Evolutionary conservation across 2,797 vertebrate genomes (phyloP).

Genomic region (Urophycis tenuis): DNA sequence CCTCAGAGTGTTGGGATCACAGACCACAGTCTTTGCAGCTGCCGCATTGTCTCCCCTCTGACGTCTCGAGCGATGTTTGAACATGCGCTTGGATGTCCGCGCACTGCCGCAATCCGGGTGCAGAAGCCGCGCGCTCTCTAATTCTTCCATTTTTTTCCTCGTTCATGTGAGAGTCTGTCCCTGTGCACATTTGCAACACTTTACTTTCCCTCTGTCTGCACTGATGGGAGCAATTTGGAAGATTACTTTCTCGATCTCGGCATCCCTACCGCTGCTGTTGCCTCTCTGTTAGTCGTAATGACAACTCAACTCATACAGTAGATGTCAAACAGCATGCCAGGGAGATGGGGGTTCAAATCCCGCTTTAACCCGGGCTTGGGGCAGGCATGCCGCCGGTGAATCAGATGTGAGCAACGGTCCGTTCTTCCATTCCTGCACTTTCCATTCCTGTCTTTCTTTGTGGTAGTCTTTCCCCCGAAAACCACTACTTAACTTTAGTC

Average conservation of each 20-base stretch:
- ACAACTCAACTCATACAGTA: background rate
- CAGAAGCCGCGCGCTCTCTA: background rate
- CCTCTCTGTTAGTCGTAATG: background rate
- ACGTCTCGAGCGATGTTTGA: background rate
- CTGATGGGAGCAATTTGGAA: background rate
- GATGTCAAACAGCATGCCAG: background rate
- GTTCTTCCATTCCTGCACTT: background rate
- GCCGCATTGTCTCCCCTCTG: background rate
- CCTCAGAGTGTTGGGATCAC: background rate
- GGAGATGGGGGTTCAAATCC: background rate
- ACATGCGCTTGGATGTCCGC: background rate
- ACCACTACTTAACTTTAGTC: background rate
- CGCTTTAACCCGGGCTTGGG: background rate
- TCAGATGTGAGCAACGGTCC: background rate
- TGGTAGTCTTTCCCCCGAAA: background rate
- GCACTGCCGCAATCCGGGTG: background rate
- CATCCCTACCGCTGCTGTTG: background rate
- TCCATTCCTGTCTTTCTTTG: background rate
- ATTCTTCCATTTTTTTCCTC: background rate
- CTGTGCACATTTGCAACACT: background rate
- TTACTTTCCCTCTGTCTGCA: background rate
- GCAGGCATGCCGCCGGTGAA: background rate
- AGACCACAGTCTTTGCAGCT: background rate
- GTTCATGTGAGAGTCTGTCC: background rate
- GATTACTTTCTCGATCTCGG: background rate